Evolutionary conservation across 92 coral and sea anemone genomes (phyloP).

Genomic region (Phenganax subtilis): DNA sequence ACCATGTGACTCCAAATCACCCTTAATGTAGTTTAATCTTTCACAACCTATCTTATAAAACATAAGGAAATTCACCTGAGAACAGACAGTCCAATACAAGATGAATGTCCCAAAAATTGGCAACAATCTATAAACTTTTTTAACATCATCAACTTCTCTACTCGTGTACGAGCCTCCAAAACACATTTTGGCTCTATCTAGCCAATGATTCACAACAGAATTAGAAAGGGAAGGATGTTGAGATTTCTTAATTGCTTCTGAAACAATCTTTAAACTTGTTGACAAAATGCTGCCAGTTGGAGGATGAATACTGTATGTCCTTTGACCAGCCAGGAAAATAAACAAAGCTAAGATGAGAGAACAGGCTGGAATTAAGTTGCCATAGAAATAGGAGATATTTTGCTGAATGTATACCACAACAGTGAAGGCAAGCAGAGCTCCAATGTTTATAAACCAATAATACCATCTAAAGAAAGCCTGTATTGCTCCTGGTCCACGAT

Average conservation of each 20-base stretch:
- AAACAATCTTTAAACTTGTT: conserved; percentile 55
- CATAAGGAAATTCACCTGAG: conserved; percentile 67
- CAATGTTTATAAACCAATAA: conserved; percentile 91
- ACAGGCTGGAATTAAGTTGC: conserved; percentile 66
- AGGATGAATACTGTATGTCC: conserved; percentile 55
- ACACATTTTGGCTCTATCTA: conserved; percentile 67
- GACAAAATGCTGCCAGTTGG: conserved; percentile 77
- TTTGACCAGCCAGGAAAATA: conserved; percentile 59
- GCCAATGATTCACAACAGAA: conserved; percentile 49
- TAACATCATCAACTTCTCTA: conserved; percentile 85
- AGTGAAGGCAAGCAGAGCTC: conserved; percentile 74
- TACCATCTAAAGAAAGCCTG: conserved; percentile 89
- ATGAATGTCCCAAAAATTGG: conserved; percentile 73
- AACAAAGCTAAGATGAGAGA: conserved; percentile 61
- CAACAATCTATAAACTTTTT: conserved; percentile 56
- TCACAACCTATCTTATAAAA: not conserved
- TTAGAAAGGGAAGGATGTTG: conserved; percentile 10
- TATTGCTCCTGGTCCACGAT: conserved; percentile 67
- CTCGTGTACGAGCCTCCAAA: conserved; percentile 65
- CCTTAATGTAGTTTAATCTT: too few species aligned
- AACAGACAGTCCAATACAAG: conserved; percentile 70
- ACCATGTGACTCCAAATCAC: too few species aligned
- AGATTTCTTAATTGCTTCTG: conserved; percentile 50
- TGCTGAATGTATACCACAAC: conserved; percentile 80
- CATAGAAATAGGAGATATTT: conserved; percentile 53